A percentile compares a stretch with the other conserved stretches of the same genome.
Conservation (phyloP, 2,797 vertebrate genomes). For the Parambassis ranga region DNA sequence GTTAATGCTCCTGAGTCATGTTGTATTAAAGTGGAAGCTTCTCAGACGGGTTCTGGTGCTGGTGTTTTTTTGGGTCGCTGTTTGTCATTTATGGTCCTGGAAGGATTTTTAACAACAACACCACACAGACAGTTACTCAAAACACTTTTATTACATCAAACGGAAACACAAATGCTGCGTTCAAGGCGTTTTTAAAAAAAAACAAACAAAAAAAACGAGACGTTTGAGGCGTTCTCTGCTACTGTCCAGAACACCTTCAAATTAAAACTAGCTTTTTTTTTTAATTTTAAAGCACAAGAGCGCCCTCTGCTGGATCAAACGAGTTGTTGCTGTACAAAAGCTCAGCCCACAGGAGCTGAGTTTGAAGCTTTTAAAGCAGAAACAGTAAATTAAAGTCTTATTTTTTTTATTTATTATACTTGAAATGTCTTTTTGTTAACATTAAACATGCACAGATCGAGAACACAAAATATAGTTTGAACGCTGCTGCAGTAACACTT, state of each 20-base stretch:
- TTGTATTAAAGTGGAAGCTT: conserved; percentile 60
- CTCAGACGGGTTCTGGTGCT: conserved; percentile 46
- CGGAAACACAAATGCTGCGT: conserved; percentile 61
- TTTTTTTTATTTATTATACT: conserved; percentile 1
- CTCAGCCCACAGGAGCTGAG: conserved; percentile 5
- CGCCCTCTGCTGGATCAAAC: conserved; percentile 63
- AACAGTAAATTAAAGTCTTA: conserved; percentile 47
- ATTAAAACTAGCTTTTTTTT: conserved; percentile 37
- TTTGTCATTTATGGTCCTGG: conserved; percentile 48
- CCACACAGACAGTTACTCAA: conserved; percentile 39
- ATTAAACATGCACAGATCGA: conserved; percentile 67
- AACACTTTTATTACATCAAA: conserved; percentile 78
- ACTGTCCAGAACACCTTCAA: conserved; percentile 9
- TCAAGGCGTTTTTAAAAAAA: conserved; percentile 47
- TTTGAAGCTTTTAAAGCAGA: conserved; percentile 45
- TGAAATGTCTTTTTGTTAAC: conserved; percentile 40
- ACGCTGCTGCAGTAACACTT: conserved; percentile 45
- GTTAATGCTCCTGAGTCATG: conserved; percentile 54
- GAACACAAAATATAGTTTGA: conserved; percentile 41
- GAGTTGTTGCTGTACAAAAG: conserved; percentile 25
- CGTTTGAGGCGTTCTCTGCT: conserved; percentile 9
- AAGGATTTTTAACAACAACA: too few species aligned
- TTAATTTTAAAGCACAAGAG: conserved; percentile 61
- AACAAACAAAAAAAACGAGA: conserved; percentile 41
- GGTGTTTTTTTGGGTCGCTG: conserved; percentile 57